phyloP scores from a whole-genome alignment of 2,888 invertebrate genomes.

The Drymonia ruficornis region DNA sequence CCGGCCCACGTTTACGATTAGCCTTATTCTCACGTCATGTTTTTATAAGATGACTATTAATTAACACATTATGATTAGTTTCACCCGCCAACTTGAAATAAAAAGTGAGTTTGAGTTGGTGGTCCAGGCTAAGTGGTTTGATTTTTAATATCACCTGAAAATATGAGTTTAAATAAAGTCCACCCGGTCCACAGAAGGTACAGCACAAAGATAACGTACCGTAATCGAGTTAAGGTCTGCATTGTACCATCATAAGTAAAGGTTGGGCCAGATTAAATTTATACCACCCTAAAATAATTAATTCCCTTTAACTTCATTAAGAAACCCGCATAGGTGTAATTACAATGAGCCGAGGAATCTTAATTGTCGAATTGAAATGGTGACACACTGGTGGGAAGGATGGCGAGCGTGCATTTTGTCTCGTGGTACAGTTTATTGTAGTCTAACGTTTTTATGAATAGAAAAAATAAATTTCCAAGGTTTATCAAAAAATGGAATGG shows the following conservation, averaged over 20 bases:
- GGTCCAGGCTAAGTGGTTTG: no score
- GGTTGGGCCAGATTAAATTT: conserved; percentile 79
- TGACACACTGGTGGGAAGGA: conserved; percentile 43
- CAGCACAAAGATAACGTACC: conserved; percentile 51
- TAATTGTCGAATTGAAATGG: conserved; percentile 79
- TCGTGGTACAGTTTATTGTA: no score
- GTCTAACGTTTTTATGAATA: no score
- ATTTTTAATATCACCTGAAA: no score
- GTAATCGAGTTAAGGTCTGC: conserved; percentile 61
- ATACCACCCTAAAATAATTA: conserved; percentile 81
- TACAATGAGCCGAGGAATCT: conserved; percentile 83
- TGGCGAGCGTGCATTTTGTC: conserved; percentile 9
- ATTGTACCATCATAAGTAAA: conserved; percentile 74
- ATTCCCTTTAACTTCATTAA: conserved; percentile 84
- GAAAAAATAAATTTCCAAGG: no score
- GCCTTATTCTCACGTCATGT: no score
- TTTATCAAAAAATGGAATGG: no score
- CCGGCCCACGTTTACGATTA: no score
- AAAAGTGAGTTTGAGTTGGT: no score
- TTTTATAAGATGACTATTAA: no score
- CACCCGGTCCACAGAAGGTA: conserved; percentile 41
- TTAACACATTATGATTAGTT: no score
- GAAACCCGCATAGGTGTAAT: conserved; percentile 84
- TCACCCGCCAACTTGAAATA: no score
- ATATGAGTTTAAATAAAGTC: not conserved